These are phyloP conservation scores for Paratilapia polleni DNA, from an alignment of 2,113 vertebrate species.

Conservation along the genomic window DNA sequence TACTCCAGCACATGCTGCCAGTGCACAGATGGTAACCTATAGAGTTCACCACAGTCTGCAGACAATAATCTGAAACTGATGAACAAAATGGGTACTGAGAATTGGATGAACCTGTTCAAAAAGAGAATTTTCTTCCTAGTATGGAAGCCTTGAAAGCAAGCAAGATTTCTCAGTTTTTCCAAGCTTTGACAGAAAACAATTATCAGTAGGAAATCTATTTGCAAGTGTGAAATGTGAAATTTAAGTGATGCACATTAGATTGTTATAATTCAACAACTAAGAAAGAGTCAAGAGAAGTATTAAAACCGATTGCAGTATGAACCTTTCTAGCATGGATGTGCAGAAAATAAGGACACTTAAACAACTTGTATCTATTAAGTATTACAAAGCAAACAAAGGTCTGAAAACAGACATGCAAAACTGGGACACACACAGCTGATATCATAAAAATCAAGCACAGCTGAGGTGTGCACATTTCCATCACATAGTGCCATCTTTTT, in stretches of 20 bases:
- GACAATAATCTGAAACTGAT: constrained; percentile 49
- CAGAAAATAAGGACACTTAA: background rate
- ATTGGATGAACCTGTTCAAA: constrained; percentile 4
- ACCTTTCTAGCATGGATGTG: background rate
- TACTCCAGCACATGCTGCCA: constrained; percentile 53
- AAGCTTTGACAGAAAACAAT: background rate
- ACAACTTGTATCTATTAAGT: background rate
- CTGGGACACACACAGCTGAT: background rate
- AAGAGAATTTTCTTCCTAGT: background rate
- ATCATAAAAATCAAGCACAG: background rate
- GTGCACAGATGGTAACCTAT: constrained; percentile 68
- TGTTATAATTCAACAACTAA: background rate
- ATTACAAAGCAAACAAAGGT: fast-evolving
- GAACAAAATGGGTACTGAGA: constrained; percentile 8
- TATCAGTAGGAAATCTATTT: background rate
- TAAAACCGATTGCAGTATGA: background rate
- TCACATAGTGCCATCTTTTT: background rate
- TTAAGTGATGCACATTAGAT: background rate
- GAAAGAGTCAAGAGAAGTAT: background rate
- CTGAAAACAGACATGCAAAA: background rate
- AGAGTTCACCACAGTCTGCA: constrained; percentile 11
- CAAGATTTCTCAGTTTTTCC: background rate
- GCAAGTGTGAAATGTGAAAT: background rate
- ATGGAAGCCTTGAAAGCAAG: background rate
- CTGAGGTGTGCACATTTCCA: background rate